phyloP scores from a whole-genome alignment of 2,888 invertebrate genomes.

The Spodoptera picta region DNA sequence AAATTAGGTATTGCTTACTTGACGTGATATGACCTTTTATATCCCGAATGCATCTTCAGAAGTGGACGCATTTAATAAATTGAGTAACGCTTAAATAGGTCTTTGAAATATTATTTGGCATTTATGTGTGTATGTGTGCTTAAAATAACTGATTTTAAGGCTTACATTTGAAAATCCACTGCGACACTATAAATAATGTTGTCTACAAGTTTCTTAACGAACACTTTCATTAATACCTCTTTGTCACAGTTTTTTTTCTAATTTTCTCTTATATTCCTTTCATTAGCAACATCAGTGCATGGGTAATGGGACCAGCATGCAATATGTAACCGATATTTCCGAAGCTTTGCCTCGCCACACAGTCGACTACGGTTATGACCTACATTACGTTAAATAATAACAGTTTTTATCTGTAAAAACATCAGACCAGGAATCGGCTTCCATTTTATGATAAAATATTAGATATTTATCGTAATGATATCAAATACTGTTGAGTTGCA shows the following conservation, averaged over 20 bases:
- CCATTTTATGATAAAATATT: constrained; percentile 1
- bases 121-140: too few relatives aligned
- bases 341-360: constrained; percentile 44
- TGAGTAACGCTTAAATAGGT: too few relatives aligned
- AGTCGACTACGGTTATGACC: constrained; percentile 55
- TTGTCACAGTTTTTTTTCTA: constrained; percentile 27
- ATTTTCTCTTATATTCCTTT: constrained; percentile 33
- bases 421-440: constrained; percentile 30
- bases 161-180: too few relatives aligned
- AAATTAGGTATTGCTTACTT: too few relatives aligned
- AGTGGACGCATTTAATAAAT: too few relatives aligned
- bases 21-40: too few relatives aligned
- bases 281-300: constrained; percentile 21
- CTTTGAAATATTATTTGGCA: too few relatives aligned
- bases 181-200: too few relatives aligned
- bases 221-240: constrained; percentile 17
- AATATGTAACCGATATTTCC: constrained; percentile 69
- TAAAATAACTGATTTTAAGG: too few relatives aligned
- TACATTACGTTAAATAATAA: constrained; percentile 65
- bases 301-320: constrained; percentile 43
- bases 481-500: too few relatives aligned
- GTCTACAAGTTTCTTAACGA: constrained; percentile 23
- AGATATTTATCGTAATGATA: background rate
- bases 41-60: too few relatives aligned
- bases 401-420: constrained; percentile 53